A percentile compares a stretch with the other conserved stretches of the same genome.
Conservation (phyloP, 2,888 invertebrate genomes). For the Xanthorhoe spadicearia region DNA sequence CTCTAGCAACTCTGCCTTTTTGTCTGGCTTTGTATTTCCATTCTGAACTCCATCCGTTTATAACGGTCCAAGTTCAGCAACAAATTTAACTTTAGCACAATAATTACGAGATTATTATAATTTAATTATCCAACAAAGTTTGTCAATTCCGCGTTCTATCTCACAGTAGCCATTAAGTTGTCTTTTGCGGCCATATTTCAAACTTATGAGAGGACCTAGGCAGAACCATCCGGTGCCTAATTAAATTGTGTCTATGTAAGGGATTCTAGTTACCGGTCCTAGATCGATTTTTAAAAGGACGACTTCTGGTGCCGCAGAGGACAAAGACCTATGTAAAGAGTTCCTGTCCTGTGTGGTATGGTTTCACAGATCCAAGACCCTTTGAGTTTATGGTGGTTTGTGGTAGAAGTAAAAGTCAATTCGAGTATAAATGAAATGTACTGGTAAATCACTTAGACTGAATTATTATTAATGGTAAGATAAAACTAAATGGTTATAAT, state of each 20-base stretch:
- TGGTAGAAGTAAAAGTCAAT: no score
- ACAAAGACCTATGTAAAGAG: no score
- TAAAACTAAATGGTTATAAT: no score
- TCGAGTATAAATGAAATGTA: no score
- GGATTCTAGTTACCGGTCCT: background rate
- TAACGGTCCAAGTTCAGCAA: background rate
- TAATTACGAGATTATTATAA: background rate
- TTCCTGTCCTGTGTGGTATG: no score
- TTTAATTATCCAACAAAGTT: background rate
- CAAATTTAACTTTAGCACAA: constrained; percentile 1
- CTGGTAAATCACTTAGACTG: no score
- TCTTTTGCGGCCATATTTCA: constrained; percentile 2
- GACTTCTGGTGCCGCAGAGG: background rate
- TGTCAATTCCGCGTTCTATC: background rate
- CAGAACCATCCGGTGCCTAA: background rate
- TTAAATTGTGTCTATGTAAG: background rate
- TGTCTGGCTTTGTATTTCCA: background rate
- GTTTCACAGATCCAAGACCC: no score
- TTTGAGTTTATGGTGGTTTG: no score
- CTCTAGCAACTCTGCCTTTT: background rate
- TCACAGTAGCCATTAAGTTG: background rate
- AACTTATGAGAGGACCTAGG: background rate
- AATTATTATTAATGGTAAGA: no score
- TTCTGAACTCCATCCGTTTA: background rate
- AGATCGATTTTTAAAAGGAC: background rate